These are phyloP conservation scores for Mesitornis unicolor DNA, from an alignment of 2,113 vertebrate species.

Conservation along the genomic window DNA sequence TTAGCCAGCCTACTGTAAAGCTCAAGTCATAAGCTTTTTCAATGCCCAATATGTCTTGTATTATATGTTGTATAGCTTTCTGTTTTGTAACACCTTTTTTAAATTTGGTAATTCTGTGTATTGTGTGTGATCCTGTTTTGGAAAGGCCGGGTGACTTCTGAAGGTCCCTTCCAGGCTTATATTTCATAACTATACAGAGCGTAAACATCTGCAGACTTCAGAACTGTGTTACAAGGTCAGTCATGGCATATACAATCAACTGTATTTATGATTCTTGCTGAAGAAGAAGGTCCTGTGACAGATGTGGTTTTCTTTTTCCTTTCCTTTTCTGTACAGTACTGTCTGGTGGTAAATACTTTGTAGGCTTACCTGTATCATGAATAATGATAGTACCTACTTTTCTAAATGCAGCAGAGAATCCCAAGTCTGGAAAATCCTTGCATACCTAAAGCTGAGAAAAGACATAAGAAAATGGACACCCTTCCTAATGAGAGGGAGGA, in stretches of 20 bases:
- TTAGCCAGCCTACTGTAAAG: not conserved
- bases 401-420: not conserved
- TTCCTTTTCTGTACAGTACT: not conserved
- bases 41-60: not conserved
- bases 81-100: constrained; percentile 18
- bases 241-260: not conserved
- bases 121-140: not conserved
- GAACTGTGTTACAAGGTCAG: not conserved
- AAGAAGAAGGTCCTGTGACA: not conserved
- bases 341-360: not conserved
- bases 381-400: not conserved
- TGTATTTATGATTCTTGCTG: not conserved
- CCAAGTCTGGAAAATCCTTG: not conserved
- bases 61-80: constrained; percentile 23
- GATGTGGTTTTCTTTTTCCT: accelerated
- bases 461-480: not conserved
- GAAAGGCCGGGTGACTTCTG: not conserved
- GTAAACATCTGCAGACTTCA: not conserved
- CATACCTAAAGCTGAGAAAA: not conserved
- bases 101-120: not conserved
- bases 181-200: not conserved
- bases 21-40: not conserved
- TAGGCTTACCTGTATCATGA: not conserved
- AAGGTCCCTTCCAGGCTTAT: not conserved
- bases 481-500: not conserved